These are phyloP conservation scores for Peromyscus californicus DNA, from an alignment of 2,113 vertebrate genomes.

Conservation along the genomic window DNA sequence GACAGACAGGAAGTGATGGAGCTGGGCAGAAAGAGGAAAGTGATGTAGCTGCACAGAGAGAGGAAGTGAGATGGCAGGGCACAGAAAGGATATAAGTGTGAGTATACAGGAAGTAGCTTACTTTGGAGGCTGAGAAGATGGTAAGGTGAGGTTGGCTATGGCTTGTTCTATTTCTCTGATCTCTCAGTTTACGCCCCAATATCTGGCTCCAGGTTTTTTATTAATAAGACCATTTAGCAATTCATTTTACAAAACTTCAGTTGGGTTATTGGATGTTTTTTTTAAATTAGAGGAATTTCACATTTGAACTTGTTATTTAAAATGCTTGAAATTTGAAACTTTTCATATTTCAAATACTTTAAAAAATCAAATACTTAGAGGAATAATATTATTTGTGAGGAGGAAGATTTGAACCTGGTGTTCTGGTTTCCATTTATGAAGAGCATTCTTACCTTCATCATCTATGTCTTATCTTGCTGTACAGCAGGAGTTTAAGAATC, in stretches of 20 bases:
- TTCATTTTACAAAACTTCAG: background rate
- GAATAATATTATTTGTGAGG: background rate
- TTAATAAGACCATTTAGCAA: too few species aligned
- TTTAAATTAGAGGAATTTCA: background rate
- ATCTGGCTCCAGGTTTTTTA: too few species aligned
- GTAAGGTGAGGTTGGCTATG: too few species aligned
- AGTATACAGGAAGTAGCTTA: too few species aligned
- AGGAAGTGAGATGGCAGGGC: too few species aligned
- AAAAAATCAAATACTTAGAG: background rate
- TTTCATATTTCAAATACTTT: background rate
- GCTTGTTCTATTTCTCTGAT: too few species aligned
- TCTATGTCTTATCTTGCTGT: background rate
- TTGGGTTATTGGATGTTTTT: background rate
- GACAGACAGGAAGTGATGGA: too few species aligned
- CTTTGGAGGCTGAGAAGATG: too few species aligned
- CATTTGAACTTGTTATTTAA: background rate
- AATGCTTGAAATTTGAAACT: background rate
- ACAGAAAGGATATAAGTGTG: too few species aligned
- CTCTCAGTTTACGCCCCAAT: too few species aligned
- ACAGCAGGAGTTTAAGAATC: background rate
- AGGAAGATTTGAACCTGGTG: background rate
- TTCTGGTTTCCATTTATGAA: background rate
- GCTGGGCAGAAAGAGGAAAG: too few species aligned
- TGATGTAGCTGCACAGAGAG: too few species aligned
- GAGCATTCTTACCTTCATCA: background rate